Evolutionary conservation across 2,888 invertebrate genomes (phyloP).

Genomic region (Acanthopleura granulata): DNA sequence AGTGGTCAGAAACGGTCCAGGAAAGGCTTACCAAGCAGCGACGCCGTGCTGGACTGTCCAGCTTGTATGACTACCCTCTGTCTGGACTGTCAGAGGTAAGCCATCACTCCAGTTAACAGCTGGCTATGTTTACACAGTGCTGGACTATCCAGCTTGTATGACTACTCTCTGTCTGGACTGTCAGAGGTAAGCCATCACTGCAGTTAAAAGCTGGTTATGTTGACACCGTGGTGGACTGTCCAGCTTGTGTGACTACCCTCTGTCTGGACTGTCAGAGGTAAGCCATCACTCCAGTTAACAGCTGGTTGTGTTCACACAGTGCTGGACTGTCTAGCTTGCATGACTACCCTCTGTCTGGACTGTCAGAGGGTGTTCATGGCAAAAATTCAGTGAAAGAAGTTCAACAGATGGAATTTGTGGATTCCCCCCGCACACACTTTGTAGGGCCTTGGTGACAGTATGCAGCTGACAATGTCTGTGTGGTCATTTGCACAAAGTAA

Average conservation of each 20-base stretch:
- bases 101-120: neutral
- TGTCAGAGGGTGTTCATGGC: too few relatives aligned
- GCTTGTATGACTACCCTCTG: conserved; percentile 75
- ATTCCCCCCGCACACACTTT: too few relatives aligned
- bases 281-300: neutral
- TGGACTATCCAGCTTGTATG: conserved; percentile 76
- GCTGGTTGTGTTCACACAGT: conserved; percentile 69
- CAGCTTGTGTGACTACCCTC: conserved; percentile 74
- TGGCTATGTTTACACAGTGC: conserved; percentile 69
- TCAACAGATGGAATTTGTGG: too few relatives aligned
- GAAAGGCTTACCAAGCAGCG: conserved; percentile 68
- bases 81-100: conserved; percentile 74
- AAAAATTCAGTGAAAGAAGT: too few relatives aligned
- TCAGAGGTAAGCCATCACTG: conserved; percentile 69
- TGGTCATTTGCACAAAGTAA: too few relatives aligned
- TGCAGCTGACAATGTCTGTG: too few relatives aligned
- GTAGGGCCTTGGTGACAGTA: too few relatives aligned
- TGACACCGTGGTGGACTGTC: conserved; percentile 74
- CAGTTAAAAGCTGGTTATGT: neutral
- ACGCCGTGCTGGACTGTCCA: conserved; percentile 76
- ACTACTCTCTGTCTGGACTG: conserved; percentile 74
- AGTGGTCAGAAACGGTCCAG: conserved; percentile 23
- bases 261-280: conserved; percentile 75
- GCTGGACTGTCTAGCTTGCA: conserved; percentile 75
- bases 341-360: conserved; percentile 74